Percentiles rank a stretch among this genome's conserved stretches.
These are phyloP conservation scores for Phyto melanocephala DNA, from an alignment of 2,888 invertebrate genomes.

Conservation along the genomic window DNA sequence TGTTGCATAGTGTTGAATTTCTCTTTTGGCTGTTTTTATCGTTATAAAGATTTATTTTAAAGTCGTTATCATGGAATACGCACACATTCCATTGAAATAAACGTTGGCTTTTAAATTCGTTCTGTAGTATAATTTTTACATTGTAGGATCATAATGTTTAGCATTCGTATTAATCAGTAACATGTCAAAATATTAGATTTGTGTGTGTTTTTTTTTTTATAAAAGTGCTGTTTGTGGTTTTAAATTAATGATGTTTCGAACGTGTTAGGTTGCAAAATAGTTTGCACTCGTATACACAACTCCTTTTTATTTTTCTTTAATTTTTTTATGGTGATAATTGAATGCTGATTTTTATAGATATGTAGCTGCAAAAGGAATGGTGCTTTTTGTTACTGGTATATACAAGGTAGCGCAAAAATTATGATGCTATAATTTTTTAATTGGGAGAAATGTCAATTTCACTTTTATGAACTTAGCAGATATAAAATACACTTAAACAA, in stretches of 20 bases:
- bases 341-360: conserved; percentile 6
- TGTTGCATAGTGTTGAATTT: too few relatives aligned
- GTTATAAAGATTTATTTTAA: too few relatives aligned
- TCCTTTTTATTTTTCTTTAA: neutral
- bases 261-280: conserved; percentile 18
- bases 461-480: too few relatives aligned
- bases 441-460: too few relatives aligned
- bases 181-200: conserved; percentile 56
- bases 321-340: neutral
- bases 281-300: neutral
- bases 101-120: neutral
- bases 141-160: neutral
- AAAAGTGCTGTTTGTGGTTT: conserved; percentile 36
- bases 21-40: neutral
- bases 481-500: too few relatives aligned
- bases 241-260: conserved; percentile 1
- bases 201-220: conserved; percentile 30
- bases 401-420: too few relatives aligned
- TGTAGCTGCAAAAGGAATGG: too few relatives aligned
- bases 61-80: too few relatives aligned
- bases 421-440: too few relatives aligned
- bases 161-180: conserved; percentile 36
- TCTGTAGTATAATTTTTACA: too few relatives aligned
- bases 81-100: neutral
- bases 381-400: too few relatives aligned